Percentiles rank a stretch among this genome's conserved stretches.
Evolutionary conservation across 2,797 vertebrate species (phyloP).

Genomic region (Aplochiton taeniatus): DNA sequence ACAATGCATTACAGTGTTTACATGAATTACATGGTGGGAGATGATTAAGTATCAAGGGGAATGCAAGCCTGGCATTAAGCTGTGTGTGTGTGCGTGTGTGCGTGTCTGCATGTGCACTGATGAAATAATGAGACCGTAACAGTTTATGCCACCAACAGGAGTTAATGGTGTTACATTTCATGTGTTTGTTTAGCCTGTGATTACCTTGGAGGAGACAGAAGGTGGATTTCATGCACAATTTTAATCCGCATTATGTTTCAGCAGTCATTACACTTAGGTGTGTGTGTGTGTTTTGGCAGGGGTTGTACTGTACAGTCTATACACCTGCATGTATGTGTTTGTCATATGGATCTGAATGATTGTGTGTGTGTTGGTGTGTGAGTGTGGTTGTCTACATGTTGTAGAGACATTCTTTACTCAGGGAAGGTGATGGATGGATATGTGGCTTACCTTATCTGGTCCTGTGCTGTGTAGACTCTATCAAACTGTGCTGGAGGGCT

Average conservation of each 20-base stretch:
- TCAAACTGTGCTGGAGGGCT: no score
- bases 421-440: no score
- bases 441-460: no score
- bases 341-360: no score
- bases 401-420: no score
- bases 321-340: no score
- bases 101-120: constrained; percentile 54
- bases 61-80: constrained; percentile 51
- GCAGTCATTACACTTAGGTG: not conserved
- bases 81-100: constrained; percentile 28
- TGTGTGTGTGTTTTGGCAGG: no score
- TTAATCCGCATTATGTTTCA: constrained; percentile 62
- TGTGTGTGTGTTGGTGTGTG: no score
- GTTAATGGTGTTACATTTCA: constrained; percentile 62
- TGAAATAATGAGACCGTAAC: constrained; percentile 60
- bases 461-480: no score
- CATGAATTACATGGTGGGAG: constrained; percentile 61
- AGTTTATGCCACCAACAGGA: constrained; percentile 56
- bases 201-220: constrained; percentile 52
- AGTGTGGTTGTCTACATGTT: no score
- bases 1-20: constrained; percentile 64
- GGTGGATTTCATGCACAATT: constrained; percentile 58
- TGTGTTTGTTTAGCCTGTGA: constrained; percentile 65
- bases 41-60: constrained; percentile 70
- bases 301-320: no score